Evolutionary conservation across 1,140 invertebrate species (phyloP).

Genomic region (Laupala kohalensis): DNA sequence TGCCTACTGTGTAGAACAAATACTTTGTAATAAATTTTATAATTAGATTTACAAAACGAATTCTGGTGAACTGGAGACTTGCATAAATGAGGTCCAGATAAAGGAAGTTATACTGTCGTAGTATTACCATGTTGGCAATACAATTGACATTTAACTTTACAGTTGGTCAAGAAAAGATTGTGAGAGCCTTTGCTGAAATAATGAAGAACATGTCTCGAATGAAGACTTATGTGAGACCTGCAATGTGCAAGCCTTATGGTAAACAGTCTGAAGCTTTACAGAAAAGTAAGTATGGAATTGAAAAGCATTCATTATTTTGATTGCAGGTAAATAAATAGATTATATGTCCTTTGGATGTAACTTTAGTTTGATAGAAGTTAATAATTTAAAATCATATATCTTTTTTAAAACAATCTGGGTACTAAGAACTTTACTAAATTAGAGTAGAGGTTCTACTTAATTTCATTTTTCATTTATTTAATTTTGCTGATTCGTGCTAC

Average conservation of each 20-base stretch:
- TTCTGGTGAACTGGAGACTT: no score
- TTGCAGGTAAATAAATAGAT: not conserved
- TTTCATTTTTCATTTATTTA: not conserved
- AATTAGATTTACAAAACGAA: no score
- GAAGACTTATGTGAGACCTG: constrained; percentile 67
- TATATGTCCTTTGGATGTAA: not conserved
- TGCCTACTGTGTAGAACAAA: no score
- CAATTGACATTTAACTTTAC: no score
- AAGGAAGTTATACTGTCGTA: no score
- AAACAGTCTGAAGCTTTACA: constrained; percentile 76
- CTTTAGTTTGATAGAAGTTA: no score
- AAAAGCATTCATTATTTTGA: not conserved
- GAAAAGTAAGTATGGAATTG: constrained; percentile 48
- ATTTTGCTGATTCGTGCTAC: no score
- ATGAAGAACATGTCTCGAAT: constrained; percentile 75
- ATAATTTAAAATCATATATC: not conserved
- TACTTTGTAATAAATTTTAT: no score
- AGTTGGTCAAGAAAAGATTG: constrained; percentile 69
- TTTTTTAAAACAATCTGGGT: not conserved
- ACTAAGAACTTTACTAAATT: not conserved
- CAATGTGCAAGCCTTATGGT: constrained; percentile 78
- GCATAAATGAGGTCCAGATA: no score
- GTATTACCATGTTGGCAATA: no score
- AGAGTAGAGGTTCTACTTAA: not conserved
- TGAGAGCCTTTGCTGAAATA: constrained; percentile 64